phyloP scores from a whole-genome alignment of 2,888 invertebrate genomes.

The Scaptomyza tumidula region DNA sequence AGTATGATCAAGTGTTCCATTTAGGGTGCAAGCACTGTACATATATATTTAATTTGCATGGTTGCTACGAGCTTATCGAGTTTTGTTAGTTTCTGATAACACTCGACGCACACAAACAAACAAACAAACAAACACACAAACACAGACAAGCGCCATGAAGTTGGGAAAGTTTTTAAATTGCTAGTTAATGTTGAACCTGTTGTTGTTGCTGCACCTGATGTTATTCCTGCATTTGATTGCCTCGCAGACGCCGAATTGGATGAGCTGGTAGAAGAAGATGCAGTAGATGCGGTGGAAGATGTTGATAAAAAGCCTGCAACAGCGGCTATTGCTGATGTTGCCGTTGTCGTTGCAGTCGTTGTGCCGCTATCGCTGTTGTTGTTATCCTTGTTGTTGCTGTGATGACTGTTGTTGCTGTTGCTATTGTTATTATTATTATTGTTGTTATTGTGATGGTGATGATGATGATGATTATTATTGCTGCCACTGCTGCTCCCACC shows the following conservation, averaged over 20 bases:
- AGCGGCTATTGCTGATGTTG: constrained; percentile 29
- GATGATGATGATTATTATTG: constrained; percentile 73
- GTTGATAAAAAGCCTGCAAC: constrained; percentile 36
- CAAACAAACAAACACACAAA: neutral
- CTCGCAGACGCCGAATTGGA: constrained; percentile 45
- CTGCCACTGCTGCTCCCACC: constrained; percentile 58
- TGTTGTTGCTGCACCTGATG: constrained; percentile 59
- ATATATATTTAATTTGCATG: neutral
- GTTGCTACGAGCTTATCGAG: constrained; percentile 22
- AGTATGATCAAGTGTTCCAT: neutral
- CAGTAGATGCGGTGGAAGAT: constrained; percentile 37
- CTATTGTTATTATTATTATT: constrained; percentile 38
- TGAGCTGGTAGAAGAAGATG: constrained; percentile 52
- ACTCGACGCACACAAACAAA: neutral
- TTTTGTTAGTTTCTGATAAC: constrained; percentile 14
- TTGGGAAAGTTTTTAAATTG: neutral
- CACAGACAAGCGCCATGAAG: neutral
- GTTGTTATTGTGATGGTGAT: constrained; percentile 45
- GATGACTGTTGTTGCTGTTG: constrained; percentile 42
- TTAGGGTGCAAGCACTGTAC: neutral
- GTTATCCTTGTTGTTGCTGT: constrained; percentile 51
- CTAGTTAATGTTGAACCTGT: constrained; percentile 56
- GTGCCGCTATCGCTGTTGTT: constrained; percentile 25
- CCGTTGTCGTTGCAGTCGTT: constrained; percentile 25
- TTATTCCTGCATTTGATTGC: constrained; percentile 57